phyloP scores from a whole-genome alignment of 1,140 invertebrate species.

The Chymomyza costata region DNA sequence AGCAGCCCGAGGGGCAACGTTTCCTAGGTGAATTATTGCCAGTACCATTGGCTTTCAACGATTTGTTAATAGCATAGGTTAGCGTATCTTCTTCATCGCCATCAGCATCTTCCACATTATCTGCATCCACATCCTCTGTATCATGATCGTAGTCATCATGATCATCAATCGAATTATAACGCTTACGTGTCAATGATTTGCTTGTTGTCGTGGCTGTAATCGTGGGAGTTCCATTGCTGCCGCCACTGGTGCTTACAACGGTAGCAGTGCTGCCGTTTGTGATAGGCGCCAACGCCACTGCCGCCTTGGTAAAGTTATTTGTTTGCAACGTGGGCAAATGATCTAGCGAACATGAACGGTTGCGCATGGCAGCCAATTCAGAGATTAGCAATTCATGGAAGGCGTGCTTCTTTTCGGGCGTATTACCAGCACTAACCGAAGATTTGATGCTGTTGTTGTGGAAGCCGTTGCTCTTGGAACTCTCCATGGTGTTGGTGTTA shows the following conservation, averaged over 20 bases:
- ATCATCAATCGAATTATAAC: conserved; percentile 64
- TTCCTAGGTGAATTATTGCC: conserved; percentile 48
- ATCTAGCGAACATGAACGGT: conserved; percentile 62
- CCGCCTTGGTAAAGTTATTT: neutral
- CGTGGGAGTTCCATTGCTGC: conserved; percentile 3
- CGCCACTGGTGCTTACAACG: neutral
- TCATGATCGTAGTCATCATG: conserved; percentile 23
- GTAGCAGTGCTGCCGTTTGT: neutral
- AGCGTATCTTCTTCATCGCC: conserved; percentile 59
- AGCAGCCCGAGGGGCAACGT: conserved; percentile 70
- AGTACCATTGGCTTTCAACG: conserved; percentile 39
- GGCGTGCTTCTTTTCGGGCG: conserved; percentile 67
- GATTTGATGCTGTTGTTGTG: conserved; percentile 22
- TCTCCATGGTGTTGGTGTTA: conserved; percentile 1
- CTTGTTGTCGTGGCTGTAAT: conserved; percentile 18
- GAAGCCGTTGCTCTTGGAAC: neutral
- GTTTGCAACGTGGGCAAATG: conserved; percentile 48
- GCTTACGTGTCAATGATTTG: conserved; percentile 44
- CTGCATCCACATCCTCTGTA: conserved; percentile 66
- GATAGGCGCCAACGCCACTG: conserved; percentile 4
- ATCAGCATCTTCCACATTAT: conserved; percentile 67
- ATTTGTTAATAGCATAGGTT: conserved; percentile 52
- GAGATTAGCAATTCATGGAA: conserved; percentile 75
- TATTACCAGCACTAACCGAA: conserved; percentile 46
- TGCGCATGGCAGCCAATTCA: conserved; percentile 72